Evolutionary conservation across 2,797 vertebrate genomes (phyloP).

Genomic region (Galago senegalensis): DNA sequence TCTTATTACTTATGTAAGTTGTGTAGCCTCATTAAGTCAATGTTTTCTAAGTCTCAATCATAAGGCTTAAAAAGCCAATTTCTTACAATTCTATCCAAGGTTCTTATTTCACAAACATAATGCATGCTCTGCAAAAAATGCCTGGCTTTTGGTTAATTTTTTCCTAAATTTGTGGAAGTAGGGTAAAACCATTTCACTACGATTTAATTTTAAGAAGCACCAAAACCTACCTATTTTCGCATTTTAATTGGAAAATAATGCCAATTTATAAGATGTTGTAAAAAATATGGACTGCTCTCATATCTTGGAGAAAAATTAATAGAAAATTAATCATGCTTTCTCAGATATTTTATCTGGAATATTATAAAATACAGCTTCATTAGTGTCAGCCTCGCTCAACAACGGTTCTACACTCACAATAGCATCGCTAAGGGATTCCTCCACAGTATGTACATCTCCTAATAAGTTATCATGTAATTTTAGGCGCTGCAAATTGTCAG

Average conservation of each 20-base stretch:
- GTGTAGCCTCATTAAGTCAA: background rate
- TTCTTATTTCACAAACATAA: background rate
- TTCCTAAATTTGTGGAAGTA: background rate
- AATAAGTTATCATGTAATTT: background rate
- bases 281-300: background rate
- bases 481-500: background rate
- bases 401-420: background rate
- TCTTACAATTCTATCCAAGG: background rate
- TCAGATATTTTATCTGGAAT: background rate
- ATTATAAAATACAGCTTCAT: background rate
- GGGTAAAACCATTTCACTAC: background rate
- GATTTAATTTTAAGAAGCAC: background rate
- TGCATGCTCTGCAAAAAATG: background rate
- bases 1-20: background rate
- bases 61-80: background rate
- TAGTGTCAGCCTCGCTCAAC: background rate
- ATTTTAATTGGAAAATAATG: slow-evolving; percentile 1
- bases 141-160: background rate
- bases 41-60: background rate
- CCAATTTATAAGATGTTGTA: background rate
- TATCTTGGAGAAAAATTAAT: background rate
- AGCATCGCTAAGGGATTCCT: background rate
- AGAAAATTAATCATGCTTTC: background rate
- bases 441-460: background rate
- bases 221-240: background rate